Percentiles rank a stretch among this genome's conserved stretches.
Evolutionary conservation across 2,797 vertebrate species (phyloP).

Genomic region (Morelia viridis): DNA sequence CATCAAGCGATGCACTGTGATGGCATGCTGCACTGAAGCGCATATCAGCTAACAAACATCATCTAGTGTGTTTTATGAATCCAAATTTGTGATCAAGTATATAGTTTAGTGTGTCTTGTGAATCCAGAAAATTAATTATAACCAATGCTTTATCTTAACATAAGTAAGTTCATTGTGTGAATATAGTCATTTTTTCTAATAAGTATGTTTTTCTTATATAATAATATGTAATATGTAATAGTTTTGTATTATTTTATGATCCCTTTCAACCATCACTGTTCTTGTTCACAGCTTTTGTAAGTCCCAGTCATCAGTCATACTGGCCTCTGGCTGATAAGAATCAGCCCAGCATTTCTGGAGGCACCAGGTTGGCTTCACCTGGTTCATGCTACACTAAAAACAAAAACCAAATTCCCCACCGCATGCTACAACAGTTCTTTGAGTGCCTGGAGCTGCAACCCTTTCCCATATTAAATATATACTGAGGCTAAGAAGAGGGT

Average conservation of each 20-base stretch:
- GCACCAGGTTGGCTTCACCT: background rate
- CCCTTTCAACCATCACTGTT: background rate
- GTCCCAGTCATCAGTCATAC: background rate
- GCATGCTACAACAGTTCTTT: background rate
- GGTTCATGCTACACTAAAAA: background rate
- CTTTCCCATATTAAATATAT: background rate
- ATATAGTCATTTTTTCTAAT: background rate
- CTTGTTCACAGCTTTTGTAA: background rate
- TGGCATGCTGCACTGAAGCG: background rate
- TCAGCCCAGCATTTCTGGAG: background rate
- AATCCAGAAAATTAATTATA: background rate
- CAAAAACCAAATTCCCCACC: background rate
- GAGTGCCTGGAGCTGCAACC: background rate
- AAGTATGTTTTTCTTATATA: background rate
- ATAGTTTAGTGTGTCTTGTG: background rate
- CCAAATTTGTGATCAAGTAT: background rate
- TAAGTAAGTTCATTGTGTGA: background rate
- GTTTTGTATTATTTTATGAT: background rate
- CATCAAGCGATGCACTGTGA: background rate
- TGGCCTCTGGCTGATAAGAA: background rate
- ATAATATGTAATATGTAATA: background rate
- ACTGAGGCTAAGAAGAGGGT: conserved; percentile 1
- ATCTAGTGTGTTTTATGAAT: background rate
- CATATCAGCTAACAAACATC: background rate
- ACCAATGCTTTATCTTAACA: background rate